phyloP scores from a whole-genome alignment of 1,140 invertebrate genomes.

The Eriocheir sinensis region DNA sequence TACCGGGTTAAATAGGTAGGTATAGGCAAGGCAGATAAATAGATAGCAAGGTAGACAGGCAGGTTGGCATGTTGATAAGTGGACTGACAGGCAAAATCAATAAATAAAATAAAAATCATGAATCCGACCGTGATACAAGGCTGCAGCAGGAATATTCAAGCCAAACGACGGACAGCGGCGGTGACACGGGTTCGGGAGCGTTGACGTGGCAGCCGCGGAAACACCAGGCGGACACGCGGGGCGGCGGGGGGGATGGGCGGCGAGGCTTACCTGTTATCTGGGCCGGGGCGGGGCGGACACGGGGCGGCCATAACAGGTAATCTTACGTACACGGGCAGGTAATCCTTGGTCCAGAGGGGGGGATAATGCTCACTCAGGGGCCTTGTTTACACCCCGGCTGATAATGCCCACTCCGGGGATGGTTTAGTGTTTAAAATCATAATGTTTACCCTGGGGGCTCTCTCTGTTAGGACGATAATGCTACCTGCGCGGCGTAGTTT shows the following conservation, averaged over 20 bases:
- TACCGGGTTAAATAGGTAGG: too few relatives aligned
- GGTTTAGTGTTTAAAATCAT: background rate
- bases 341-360: background rate
- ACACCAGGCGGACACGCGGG: too few relatives aligned
- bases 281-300: background rate
- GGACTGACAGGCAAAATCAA: too few relatives aligned
- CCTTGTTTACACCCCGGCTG: constrained; percentile 20
- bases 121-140: too few relatives aligned
- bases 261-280: background rate
- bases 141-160: too few relatives aligned
- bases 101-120: too few relatives aligned
- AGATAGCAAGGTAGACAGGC: too few relatives aligned
- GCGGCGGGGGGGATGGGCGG: background rate
- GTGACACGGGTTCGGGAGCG: too few relatives aligned
- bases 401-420: background rate
- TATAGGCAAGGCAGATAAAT: too few relatives aligned
- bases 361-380: background rate
- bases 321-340: background rate
- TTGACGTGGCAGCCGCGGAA: too few relatives aligned
- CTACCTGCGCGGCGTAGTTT: background rate
- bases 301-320: background rate
- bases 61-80: too few relatives aligned
- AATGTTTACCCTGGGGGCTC: background rate
- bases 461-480: background rate
- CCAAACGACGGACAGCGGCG: too few relatives aligned